Base-by-base conservation (phyloP, 2,113 vertebrate species). In the Thomomys bottae region DNA sequence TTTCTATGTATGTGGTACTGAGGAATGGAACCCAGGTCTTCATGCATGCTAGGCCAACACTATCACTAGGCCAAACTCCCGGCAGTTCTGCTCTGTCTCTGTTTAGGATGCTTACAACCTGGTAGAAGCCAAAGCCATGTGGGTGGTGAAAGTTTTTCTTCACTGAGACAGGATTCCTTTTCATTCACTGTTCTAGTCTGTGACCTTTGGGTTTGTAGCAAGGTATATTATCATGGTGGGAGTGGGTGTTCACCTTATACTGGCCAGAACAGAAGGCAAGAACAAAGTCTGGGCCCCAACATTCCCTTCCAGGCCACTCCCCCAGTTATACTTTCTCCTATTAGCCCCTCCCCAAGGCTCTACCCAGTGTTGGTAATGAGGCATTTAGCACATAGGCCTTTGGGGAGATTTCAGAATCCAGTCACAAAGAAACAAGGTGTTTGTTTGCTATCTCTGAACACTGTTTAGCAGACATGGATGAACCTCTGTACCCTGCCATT, bases 41-140 rank as follows among this genome's bases (percentile, higher is more conserved):
- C n/a, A n/a, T n/a, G n/a, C n/a, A n/a, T n/a, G n/a, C n/a, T n/a
- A n/a, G n/a, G n/a, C n/a, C n/a, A n/a, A n/a, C n/a, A n/a, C n/a
- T n/a, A n/a, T n/a, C n/a, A n/a, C n/a, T n/a, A n/a, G n/a, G n/a
- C n/a, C n/a, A n/a, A n/a, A n/a, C n/a, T n/a, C n/a, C n/a, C n/a
- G n/a, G n/a, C 54, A 32, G 61, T 49, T 45, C 83, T 0, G 0
- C 30, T 68, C 15, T 93, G 0, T 82, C 59, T 84, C 0, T 21
- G 26, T 68, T 8, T 59, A 38, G 28, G 80, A 40, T 40, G 20
- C 49, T 24, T 54, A 2, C 0, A 10, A 15, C 2, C 1, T 20
- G 54, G 70, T 1, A 34, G 2, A 10, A 26, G 26, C 28, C 2
- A 0, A 2, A 38, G 63, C 34, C 34, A 5, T 54, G 54, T 45